A percentile compares a stretch with the other conserved stretches of the same genome.
phyloP scores from a whole-genome alignment of 2,888 invertebrate species.

The Leuctra nigra region DNA sequence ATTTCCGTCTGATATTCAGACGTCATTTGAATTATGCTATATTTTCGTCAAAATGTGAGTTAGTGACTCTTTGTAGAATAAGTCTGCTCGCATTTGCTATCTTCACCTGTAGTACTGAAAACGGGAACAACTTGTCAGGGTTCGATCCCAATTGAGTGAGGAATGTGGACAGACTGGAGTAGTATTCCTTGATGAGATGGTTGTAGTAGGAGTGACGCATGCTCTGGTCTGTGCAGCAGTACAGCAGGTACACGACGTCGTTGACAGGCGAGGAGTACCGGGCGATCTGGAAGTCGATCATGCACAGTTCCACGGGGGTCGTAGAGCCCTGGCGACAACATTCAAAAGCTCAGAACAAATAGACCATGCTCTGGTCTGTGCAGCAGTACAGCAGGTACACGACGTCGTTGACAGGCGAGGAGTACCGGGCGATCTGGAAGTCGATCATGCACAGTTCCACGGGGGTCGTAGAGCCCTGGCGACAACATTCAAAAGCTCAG shows the following conservation, averaged over 20 bases:
- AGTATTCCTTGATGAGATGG: not conserved
- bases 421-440: conserved; percentile 10
- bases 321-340: not conserved
- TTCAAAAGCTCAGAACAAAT: too few relatives aligned
- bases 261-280: conserved; percentile 7
- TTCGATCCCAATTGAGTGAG: not conserved
- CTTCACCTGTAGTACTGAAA: not conserved
- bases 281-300: conserved; percentile 16
- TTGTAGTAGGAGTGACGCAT: not conserved
- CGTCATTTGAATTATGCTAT: too few relatives aligned
- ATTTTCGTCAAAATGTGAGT: too few relatives aligned
- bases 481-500: too few relatives aligned
- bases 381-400: conserved; percentile 15
- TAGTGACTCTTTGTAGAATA: too few relatives aligned
- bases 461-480: not conserved
- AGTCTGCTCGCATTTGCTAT: too few relatives aligned
- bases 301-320: conserved; percentile 4
- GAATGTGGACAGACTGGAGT: not conserved
- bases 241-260: conserved; percentile 16
- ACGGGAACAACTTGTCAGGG: not conserved
- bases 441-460: conserved; percentile 13
- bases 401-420: conserved; percentile 13
- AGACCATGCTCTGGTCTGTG: conserved; percentile 6
- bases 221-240: conserved; percentile 9
- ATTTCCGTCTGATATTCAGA: too few relatives aligned